phyloP scores from a whole-genome alignment of 2,888 invertebrate species.

The Heliconius ethilla region DNA sequence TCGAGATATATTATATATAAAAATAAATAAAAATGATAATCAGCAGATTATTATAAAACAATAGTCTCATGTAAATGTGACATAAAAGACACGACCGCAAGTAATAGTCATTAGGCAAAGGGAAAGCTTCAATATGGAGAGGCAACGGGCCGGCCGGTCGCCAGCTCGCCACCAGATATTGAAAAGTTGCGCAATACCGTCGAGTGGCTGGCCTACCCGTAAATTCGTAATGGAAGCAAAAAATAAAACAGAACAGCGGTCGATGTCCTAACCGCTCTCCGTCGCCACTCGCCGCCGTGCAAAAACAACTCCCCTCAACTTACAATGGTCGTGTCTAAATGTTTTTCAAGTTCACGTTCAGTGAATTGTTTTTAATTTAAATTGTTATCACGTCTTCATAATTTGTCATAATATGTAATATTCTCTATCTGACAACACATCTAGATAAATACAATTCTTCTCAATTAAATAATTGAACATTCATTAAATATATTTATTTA shows the following conservation, averaged over 20 bases:
- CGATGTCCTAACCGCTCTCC: slow-evolving; percentile 57
- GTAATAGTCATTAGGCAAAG: slow-evolving; percentile 66
- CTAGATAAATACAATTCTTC: background rate
- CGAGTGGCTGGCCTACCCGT: slow-evolving; percentile 75
- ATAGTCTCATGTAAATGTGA: background rate
- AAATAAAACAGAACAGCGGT: slow-evolving; percentile 70
- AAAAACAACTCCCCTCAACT: slow-evolving; percentile 74
- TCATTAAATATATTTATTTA: background rate
- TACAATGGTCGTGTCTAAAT: slow-evolving; percentile 64
- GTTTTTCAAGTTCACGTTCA: slow-evolving; percentile 66
- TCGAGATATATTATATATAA: no score
- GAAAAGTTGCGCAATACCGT: slow-evolving; percentile 82
- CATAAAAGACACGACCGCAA: slow-evolving; percentile 36
- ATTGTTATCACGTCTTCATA: background rate
- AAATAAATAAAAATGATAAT: background rate
- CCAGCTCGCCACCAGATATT: slow-evolving; percentile 75
- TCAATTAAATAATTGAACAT: background rate
- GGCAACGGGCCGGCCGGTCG: slow-evolving; percentile 60
- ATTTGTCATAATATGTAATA: background rate
- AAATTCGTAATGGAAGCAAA: slow-evolving; percentile 81
- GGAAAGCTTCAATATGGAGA: slow-evolving; percentile 76
- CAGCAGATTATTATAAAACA: background rate
- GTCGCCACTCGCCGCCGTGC: slow-evolving; percentile 56
- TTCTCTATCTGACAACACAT: background rate
- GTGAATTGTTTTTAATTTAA: background rate